Base-by-base conservation (phyloP, 2,797 vertebrate species). In the Aselliscus stoliczkanus region DNA sequence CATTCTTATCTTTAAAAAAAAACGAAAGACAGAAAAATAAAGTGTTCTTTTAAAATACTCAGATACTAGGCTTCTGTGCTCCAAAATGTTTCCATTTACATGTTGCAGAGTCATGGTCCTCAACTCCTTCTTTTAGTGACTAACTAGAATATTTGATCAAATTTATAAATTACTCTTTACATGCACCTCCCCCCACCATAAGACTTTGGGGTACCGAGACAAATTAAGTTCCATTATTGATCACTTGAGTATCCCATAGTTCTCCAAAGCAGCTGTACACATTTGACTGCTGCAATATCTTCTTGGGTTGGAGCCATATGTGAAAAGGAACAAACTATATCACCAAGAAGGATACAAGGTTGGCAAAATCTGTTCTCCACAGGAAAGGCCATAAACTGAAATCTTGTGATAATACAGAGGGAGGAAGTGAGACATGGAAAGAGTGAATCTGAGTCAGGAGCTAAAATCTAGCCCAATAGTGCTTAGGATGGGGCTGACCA, bases 211-310 rank as follows among this genome's bases (percentile, higher is more conserved):
- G 15, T 15, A 14, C 2, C 10, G 31, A 84, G 21, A 37, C 65
- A 65, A 88, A 84, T 84, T 64, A 76, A 76, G 47, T 58, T 50
- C 29, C 79, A 65, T 20, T 15, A 73, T 5, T 52, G 29, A 83
- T 27, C n/a, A 12, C 60, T 79, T 90, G 72, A 25, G 52, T 29
- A 60, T 58, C 6, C 64, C 39, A 70, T 12, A 70, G 75, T 90
- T 92, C 69, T 87, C 82, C 85, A 83, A 86, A 87, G 84, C 75
- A 86, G 77, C 58, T 87, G 50, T 67, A 27, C 39, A 93, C 76
- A 84, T 93, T 96, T 88, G 90, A 88, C 62, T 90, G 62, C 62
- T 90, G 62, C 18, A 60, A 47, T 70, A 70, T 84, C 12, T 92
- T 67, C 20, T 23, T 87, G 18, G 60, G 47, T 87, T 56, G 75